phyloP scores from a whole-genome alignment of 2,113 vertebrate genomes.

The Noctilio leporinus region DNA sequence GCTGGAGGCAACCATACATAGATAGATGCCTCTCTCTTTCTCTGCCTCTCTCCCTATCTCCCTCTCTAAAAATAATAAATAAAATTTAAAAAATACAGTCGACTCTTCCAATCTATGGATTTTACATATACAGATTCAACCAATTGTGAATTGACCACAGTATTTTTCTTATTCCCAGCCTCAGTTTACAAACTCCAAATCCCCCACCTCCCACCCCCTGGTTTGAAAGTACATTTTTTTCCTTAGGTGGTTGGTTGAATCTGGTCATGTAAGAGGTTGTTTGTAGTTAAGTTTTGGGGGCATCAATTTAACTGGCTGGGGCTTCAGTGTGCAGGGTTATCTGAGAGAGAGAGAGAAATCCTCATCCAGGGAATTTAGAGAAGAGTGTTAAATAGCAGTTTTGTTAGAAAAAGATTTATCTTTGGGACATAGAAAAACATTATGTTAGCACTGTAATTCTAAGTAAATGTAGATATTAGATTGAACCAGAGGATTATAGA shows the following conservation, averaged over 20 bases:
- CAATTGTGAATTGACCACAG: background rate
- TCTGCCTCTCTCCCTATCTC: too few species aligned
- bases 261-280: background rate
- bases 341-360: background rate
- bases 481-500: background rate
- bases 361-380: background rate
- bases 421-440: background rate
- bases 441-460: background rate
- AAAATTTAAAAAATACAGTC: background rate
- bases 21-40: too few species aligned
- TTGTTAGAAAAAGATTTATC: background rate
- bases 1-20: too few species aligned
- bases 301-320: background rate
- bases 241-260: background rate
- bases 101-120: background rate
- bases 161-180: background rate
- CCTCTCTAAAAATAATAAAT: too few species aligned
- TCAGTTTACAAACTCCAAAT: background rate
- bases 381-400: background rate
- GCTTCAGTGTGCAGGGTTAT: background rate
- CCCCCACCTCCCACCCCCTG: background rate
- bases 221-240: background rate
- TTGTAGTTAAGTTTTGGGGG: background rate
- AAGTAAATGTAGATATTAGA: background rate
- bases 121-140: background rate